Base-by-base conservation (phyloP, 2,113 vertebrate genomes). In the Grantiella picta region DNA sequence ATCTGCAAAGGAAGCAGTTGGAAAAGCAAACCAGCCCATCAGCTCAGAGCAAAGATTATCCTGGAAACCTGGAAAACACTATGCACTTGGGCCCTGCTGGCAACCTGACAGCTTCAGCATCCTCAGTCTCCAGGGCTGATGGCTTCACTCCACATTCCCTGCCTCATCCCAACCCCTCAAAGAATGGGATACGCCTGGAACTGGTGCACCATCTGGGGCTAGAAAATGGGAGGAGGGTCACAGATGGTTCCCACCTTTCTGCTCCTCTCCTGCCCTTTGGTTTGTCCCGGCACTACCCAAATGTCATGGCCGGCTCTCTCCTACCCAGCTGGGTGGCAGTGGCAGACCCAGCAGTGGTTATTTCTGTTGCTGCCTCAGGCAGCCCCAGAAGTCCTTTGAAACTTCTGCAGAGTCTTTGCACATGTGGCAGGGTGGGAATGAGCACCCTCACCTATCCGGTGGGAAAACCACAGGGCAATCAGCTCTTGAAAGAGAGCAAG, bases 401-500 rank as follows among this genome's bases (percentile, higher is more conserved):
- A 78, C 27, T 60, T 82, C 44, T 23, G 14, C 40, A 12, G 20
- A 22, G 50, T 44, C 63, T 71, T 70, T 44, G 33, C 35, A 53
- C 7, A 69, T 0, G 0, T 49, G 65, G 35, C 11, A 59, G 47
- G 6, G 23, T 35, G 11, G 31, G n/a, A 69, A 31, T 0, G 2
- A 79, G 17, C 18, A 59, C 29, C 57, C 45, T 60, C n/a, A 33
- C 3, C 5, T 15, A 22, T 35, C 11, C 57, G 36, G 18, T 31
- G 75, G 70, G 49, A 53, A 77, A 82, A 75, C 38, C 38, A 47
- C 20, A 14, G 36, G 31, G 12, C 14, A 57, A 65, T 28, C 27
- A 75, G 29, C 18, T 76, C 64, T 33, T 57, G 23, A 64, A 94
- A 65, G n/a, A 17, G 85, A 72, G 29, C 13, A n/a, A 86, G 89